phyloP scores from a whole-genome alignment of 1,140 invertebrate species.

The Drosophila dunni region DNA sequence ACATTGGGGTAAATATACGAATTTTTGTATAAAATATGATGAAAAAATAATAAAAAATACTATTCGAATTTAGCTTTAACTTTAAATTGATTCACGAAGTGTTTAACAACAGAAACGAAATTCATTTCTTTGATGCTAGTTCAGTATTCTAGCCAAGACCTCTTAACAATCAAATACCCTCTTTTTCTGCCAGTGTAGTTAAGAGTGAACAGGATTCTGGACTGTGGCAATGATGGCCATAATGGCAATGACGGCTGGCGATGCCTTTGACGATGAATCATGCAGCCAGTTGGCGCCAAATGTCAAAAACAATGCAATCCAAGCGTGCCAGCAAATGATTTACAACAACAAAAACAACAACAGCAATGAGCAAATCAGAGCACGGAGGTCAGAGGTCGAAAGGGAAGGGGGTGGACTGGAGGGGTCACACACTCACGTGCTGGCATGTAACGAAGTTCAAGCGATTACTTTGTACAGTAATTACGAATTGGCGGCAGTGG shows the following conservation, averaged over 20 bases:
- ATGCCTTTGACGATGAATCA: slow-evolving; percentile 65
- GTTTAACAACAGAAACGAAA: too few species aligned
- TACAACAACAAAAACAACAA: slow-evolving; percentile 48
- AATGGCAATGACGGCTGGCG: slow-evolving; percentile 6
- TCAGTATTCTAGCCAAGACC: too few species aligned
- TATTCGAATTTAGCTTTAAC: too few species aligned
- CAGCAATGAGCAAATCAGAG: background rate
- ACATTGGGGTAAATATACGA: too few species aligned
- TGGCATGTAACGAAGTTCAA: slow-evolving; percentile 44
- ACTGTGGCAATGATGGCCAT: slow-evolving; percentile 9
- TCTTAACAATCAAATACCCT: too few species aligned
- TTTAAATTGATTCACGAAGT: too few species aligned
- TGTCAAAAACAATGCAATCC: slow-evolving; percentile 75
- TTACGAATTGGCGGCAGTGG: slow-evolving; percentile 30
- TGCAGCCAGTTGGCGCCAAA: slow-evolving; percentile 79
- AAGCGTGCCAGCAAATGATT: slow-evolving; percentile 59
- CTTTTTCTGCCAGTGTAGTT: too few species aligned
- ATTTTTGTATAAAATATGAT: too few species aligned
- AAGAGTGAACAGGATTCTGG: background rate
- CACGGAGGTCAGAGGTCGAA: background rate
- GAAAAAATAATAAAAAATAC: too few species aligned
- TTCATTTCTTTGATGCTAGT: too few species aligned
- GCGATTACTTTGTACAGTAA: slow-evolving; percentile 65
- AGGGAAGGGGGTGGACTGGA: too few species aligned
- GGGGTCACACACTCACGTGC: slow-evolving; percentile 10